These are phyloP conservation scores for Stegodyphus dumicola DNA, from an alignment of 1,140 invertebrate species.

Conservation along the genomic window DNA sequence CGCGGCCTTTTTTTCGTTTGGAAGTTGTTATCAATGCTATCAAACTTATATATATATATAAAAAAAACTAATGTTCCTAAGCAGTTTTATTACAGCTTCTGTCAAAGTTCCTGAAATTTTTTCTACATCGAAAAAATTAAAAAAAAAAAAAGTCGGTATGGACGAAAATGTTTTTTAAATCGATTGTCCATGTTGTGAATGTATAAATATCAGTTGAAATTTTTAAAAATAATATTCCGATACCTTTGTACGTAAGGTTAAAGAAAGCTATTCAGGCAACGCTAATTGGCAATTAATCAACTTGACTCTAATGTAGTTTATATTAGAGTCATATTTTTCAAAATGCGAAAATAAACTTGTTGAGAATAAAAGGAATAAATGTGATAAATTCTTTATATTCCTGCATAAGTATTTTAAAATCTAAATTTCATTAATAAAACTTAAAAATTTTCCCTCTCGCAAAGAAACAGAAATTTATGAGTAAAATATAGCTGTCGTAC, in stretches of 20 bases:
- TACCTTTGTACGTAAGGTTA: slow-evolving; percentile 58
- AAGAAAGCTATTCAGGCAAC: slow-evolving; percentile 44
- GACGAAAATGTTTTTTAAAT: slow-evolving; percentile 58
- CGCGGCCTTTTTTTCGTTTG: slow-evolving; percentile 47
- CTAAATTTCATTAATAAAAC: too few species aligned
- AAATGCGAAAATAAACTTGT: too few species aligned
- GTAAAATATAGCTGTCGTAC: too few species aligned
- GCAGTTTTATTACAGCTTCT: slow-evolving; percentile 55
- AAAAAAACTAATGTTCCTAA: slow-evolving; percentile 57
- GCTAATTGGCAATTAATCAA: background rate
- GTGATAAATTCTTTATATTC: too few species aligned
- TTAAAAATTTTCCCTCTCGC: too few species aligned
- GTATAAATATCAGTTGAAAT: slow-evolving; percentile 61
- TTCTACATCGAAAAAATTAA: slow-evolving; percentile 61
- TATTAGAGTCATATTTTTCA: too few species aligned
- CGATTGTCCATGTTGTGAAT: slow-evolving; percentile 58
- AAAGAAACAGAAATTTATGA: too few species aligned
- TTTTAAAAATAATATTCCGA: slow-evolving; percentile 48
- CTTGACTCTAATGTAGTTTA: too few species aligned
- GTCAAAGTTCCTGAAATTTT: slow-evolving; percentile 61
- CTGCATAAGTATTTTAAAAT: too few species aligned
- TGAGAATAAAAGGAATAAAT: too few species aligned
- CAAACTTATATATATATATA: slow-evolving; percentile 56
- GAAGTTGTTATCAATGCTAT: slow-evolving; percentile 53
- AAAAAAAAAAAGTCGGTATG: slow-evolving; percentile 43